Base-by-base conservation (phyloP, 64 coral and sea anemone species). In the Actinia tenebrosa region DNA sequence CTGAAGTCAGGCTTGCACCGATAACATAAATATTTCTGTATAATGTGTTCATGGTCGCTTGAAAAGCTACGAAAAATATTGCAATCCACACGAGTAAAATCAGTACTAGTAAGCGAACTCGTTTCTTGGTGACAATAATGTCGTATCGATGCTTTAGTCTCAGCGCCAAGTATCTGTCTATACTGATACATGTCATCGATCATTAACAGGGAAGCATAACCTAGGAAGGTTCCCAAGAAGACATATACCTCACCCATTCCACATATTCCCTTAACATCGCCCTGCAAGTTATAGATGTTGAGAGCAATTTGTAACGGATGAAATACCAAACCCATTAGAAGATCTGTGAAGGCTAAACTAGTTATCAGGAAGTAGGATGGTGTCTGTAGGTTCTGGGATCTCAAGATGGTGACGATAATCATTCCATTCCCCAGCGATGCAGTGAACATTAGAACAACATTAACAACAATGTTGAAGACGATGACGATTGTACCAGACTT, bases 141-240 rank as follows among this genome's bases (percentile, higher is more conserved):
- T 17, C 46, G 45, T 79, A 79, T 79, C 77, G 77, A 79, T 79
- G 77, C 15, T 42, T 79, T 47, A 79, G 37, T 17, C 7, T 79
- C 10, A 79, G 27, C 11, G 77, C 77, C 43, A 79, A 79, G 45
- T 79, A 79, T 22, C 77, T 79, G 77, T 79, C 77, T 45, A 79
- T 79, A 47, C 77, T 79, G 30, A 23, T 5, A 81, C 5, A 16
- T 81, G 7, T n/a, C 5, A 50, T 22, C 79, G 30, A 37, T 37
- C 30, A 81, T 81, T 7, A 81, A 11, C 3, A 81, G 8, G 0
- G 79, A 19, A 22, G 4, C 3, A 9, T 3, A 10, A 75, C 23
- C 27, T 13, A 75, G 19, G 22, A 23, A 25, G 7, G 23, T 8
- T 5, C 26, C 1, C 11, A 75, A 14, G 3, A 3, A 75, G 1